These are phyloP conservation scores for Molossus alvarezi DNA, from an alignment of 2,797 vertebrate genomes.

Conservation along the genomic window DNA sequence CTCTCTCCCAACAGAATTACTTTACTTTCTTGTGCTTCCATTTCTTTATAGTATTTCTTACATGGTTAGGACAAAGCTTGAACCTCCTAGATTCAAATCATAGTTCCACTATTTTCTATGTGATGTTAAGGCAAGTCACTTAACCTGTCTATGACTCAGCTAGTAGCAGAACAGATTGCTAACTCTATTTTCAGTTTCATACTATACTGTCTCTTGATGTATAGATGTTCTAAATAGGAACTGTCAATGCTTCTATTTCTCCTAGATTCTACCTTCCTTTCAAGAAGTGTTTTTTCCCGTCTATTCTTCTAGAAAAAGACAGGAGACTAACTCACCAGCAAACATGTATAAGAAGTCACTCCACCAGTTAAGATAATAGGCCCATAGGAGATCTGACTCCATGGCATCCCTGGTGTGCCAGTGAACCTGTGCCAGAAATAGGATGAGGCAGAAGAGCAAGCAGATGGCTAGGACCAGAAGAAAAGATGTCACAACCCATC, in stretches of 20 bases:
- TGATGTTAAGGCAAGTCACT: neutral
- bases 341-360: conserved; percentile 68
- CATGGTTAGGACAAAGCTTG: neutral
- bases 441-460: conserved; percentile 79
- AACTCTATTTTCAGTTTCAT: conserved; percentile 59
- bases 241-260: neutral
- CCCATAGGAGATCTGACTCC: conserved; percentile 76
- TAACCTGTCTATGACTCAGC: neutral
- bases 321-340: conserved; percentile 75
- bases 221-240: neutral
- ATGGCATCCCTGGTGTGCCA: conserved; percentile 49
- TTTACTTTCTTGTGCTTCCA: neutral
- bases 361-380: conserved; percentile 78
- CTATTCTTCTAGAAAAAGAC: neutral
- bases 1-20: neutral
- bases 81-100: conserved; percentile 11
- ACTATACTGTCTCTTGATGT: neutral
- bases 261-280: conserved; percentile 1
- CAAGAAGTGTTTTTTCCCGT: conserved; percentile 23
- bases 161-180: conserved; percentile 26
- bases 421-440: conserved; percentile 79
- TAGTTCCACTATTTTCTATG: neutral
- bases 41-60: conserved; percentile 21
- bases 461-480: conserved; percentile 74
- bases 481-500: conserved; percentile 64